These are phyloP conservation scores for Armadillidium nasatum DNA, from an alignment of 1,140 invertebrate genomes.

Conservation along the genomic window DNA sequence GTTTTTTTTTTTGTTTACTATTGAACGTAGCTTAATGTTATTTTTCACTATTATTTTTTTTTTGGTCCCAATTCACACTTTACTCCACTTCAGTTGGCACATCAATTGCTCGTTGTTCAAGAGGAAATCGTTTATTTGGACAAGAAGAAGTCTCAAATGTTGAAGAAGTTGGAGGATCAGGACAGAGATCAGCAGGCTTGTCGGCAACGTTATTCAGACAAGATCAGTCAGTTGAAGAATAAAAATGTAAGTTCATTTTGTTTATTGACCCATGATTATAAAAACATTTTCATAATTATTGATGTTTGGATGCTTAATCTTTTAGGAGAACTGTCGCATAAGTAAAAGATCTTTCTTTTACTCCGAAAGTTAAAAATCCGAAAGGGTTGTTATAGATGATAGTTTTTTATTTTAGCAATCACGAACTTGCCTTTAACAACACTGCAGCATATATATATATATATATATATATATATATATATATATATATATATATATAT, in stretches of 20 bases:
- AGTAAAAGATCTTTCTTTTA: not conserved
- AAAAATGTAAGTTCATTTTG: not conserved
- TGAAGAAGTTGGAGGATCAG: not conserved
- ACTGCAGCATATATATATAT: too few relatives aligned
- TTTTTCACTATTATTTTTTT: too few relatives aligned
- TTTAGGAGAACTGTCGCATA: not conserved
- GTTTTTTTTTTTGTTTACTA: too few relatives aligned
- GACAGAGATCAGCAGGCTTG: not conserved
- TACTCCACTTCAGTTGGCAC: not conserved
- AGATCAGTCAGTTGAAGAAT: not conserved
- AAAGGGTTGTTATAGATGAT: not conserved
- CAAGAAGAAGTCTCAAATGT: not conserved
- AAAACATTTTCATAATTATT: not conserved
- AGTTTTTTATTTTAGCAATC: not conserved
- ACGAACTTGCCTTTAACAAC: not conserved
- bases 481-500: too few relatives aligned
- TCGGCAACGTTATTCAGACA: not conserved
- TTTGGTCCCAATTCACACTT: too few relatives aligned
- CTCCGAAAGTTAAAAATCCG: not conserved
- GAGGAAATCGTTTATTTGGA: constrained; percentile 1
- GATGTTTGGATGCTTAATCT: too few relatives aligned
- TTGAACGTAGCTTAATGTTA: too few relatives aligned
- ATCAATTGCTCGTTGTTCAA: not conserved
- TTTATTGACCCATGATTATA: not conserved
- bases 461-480: too few relatives aligned